These are phyloP conservation scores for Poeciliopsis retropinna DNA, from an alignment of 2,113 vertebrate genomes.

Conservation along the genomic window DNA sequence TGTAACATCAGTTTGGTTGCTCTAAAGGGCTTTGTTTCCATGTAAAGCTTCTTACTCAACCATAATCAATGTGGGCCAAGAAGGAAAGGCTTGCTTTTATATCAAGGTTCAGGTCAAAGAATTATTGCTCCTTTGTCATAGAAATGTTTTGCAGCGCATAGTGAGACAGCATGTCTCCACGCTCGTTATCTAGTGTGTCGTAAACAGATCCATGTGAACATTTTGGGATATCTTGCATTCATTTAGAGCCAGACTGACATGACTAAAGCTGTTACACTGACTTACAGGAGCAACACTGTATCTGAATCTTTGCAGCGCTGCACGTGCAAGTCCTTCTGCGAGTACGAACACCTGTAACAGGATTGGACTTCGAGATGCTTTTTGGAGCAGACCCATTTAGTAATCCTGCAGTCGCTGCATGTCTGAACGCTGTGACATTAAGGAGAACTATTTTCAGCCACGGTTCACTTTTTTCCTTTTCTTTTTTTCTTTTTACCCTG, in stretches of 20 bases:
- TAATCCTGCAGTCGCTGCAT: conserved; percentile 14
- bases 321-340: not conserved
- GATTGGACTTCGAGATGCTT: conserved; percentile 10
- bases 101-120: not conserved
- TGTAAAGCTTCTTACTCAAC: conserved; percentile 26
- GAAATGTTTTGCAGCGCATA: not conserved
- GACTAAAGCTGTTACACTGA: not conserved
- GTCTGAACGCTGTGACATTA: conserved; percentile 22
- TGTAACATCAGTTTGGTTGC: not conserved
- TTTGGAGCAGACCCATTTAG: conserved; percentile 3
- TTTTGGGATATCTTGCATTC: not conserved
- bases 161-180: not conserved
- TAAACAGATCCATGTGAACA: not conserved
- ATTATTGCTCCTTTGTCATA: not conserved
- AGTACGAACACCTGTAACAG: conserved; percentile 15
- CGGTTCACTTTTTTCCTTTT: conserved; percentile 11
- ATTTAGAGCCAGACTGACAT: not conserved
- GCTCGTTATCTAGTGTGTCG: not conserved
- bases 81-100: conserved; percentile 1
- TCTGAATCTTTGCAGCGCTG: not conserved
- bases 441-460: conserved; percentile 36
- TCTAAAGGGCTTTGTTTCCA: conserved; percentile 9
- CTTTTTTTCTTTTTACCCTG: conserved; percentile 3
- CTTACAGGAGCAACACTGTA: not conserved
- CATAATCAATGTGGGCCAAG: not conserved